Base-by-base conservation (phyloP, 2,888 invertebrate genomes). In the Erpobdella octoculata region DNA sequence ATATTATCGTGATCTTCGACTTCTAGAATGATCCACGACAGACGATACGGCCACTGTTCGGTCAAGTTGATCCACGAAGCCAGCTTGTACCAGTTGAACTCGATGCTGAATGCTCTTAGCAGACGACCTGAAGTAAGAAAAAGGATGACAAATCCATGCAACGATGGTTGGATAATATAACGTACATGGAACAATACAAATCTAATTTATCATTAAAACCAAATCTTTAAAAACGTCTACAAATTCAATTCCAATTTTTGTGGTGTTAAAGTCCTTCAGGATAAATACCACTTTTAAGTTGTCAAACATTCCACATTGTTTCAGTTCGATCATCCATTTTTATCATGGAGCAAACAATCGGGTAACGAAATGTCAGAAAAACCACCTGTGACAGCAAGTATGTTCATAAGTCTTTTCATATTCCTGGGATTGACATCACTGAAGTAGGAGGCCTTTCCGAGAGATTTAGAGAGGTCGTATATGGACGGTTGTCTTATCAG, bases 51-150 rank as follows among this genome's bases (percentile, higher is more conserved):
- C 97, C 97, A 98, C 83, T 97, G 97, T 82, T 98, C 98, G 0
- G 96, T 94, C 72, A 98, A 89, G 84, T 97, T 96, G 77, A 97
- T 91, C 97, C 97, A 97, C 73, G 93, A 92, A 74, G 95, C 95
- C 78, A 98, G 87, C 78, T 93, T 91, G 85, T 95, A 93, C 97
- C 97, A 98, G 85, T 93, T 94, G 86, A 98, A 98, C 83, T 98
- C 97, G 78, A 98, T 92, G 86, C 95, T 93, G 87, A 97, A 96
- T 80, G 97, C 93, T 87, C 97, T 92, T 77, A 98, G 86, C 76
- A 98, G 87, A 71, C 97, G 91, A 75, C 94, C 94, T 92, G 81
- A 5, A 83, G 15, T 12, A 1, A 25, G 2, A 12, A 25, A 25
- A 46, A 38, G 5, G 62, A 28, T 58, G n/a, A 28, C 5, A 6